Evolutionary conservation across 2,888 invertebrate species (phyloP), one percentile per base, ranked within the genome.

Genomic region (Stomorhina lunata): DNA sequence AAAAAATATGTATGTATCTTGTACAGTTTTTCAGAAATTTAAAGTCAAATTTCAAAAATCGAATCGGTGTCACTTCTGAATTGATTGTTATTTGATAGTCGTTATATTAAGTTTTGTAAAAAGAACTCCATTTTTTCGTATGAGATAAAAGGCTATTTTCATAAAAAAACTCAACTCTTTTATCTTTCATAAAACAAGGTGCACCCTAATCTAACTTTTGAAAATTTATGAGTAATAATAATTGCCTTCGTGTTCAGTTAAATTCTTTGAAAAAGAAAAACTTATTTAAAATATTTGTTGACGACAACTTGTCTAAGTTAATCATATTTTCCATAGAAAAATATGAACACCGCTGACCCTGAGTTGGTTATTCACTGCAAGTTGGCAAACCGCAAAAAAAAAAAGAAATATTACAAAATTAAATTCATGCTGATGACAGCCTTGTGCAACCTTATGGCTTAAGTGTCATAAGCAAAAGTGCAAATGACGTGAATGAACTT

Each of bases 231-330:
- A 61, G 22, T 61, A 40, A 61, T 25, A 37, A 25, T 25, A 25
- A 27, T n/a, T 25, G 25, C 4, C 7, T 27, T 2, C 1, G 7
- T 45, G 20, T 20, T 2, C 17, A 32, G 2, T n/a, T n/a, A n/a
- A 43, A 17, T 48, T 65, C 29, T 65, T 32, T 65, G 32, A 20
- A 48, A 63, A 65, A 63, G 12, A 53, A 27, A 17, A 15, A 32
- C 15, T 15, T 27, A 27, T 17, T 29, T 29, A 17, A 57, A 45
- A 45, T 57, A n/a, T 50, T 32, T 69, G 53, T 63, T 63, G 78
- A 71, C 71, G 78, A 65, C 78, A 32, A 37, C n/a, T 57, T 65
- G 78, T 71, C 78, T 79, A 72, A 72, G 57, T 57, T 71, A 27
- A 79, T 63, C 12, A 32, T 32, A n/a, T 57, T 57, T 66, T 65